Base-by-base conservation (phyloP, 2,113 vertebrate genomes). In the Calidris pugnax region DNA sequence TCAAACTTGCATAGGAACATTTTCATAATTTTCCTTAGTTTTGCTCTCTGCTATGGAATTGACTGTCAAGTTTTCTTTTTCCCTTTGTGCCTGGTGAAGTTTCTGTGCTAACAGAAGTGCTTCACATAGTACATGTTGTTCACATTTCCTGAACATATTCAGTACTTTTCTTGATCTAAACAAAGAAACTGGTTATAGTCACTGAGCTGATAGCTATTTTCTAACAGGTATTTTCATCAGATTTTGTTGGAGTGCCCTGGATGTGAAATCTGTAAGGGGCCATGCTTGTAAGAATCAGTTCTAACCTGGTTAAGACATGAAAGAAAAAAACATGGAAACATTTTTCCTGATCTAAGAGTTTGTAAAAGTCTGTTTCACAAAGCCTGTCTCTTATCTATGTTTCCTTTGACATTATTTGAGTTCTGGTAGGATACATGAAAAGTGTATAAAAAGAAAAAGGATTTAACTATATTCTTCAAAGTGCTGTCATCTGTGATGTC, bases 401-500 rank as follows among this genome's bases (percentile, higher is more conserved):
- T 60, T 77, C 10, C 30, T 87, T 76, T 64, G 43, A 51, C 48
- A 60, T 41, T 57, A 33, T 48, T 72, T 72, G 37, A 88, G 33
- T 43, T 80, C 21, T 41, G 55, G 23, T 14, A 75, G 21, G 39
- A 53, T 17, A 64, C 15, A n/a, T 56, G 33, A 67, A 90, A 75
- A 10, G 7, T 43, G 2, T 68, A 43, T 48, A 20, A 51, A 68
- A 85, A 50, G 9, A 68, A 60, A 68, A 85, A 41, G 6, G 14
- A 80, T 76, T 75, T 73, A 77, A 50, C 19, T 8, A 35, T 37
- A 13, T 69, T 64, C 39, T 62, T 87, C 20, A 79, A 88, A 85
- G 30, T 28, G 5, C 63, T 66, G 35, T n/a, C 24, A 62, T 62
- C 35, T 0, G 0, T 59, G 56, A 47, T 11, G 9, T 50, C 23